These are phyloP conservation scores for Opisthocomus hoazin DNA, from an alignment of 2,113 vertebrate species.

Conservation along the genomic window DNA sequence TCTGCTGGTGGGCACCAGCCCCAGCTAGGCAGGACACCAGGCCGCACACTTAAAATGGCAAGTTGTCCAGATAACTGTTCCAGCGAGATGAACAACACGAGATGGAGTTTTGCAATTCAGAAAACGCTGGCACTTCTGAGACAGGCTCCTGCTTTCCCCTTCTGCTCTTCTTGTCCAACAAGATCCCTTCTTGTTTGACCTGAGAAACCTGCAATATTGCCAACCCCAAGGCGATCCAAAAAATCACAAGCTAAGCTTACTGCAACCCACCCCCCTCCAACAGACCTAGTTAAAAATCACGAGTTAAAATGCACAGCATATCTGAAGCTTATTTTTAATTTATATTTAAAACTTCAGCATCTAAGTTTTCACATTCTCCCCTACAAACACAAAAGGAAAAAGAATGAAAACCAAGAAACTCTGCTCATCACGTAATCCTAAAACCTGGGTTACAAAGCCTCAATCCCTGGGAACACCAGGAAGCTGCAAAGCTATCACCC, in stretches of 20 bases:
- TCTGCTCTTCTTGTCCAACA: conserved; percentile 42
- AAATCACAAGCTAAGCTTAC: background rate
- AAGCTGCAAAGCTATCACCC: background rate
- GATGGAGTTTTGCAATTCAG: conserved; percentile 32
- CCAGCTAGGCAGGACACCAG: rapidly evolving
- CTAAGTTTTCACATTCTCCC: background rate
- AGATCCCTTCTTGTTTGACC: conserved; percentile 35
- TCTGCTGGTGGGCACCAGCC: background rate
- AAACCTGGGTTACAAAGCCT: background rate
- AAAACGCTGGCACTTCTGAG: background rate
- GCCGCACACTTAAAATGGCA: rapidly evolving
- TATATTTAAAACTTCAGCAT: conserved; percentile 5
- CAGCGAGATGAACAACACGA: rapidly evolving
- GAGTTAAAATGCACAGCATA: background rate
- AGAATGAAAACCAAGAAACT: background rate
- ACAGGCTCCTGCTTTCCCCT: background rate
- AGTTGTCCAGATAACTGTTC: background rate
- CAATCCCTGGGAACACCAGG: rapidly evolving
- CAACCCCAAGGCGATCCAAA: background rate
- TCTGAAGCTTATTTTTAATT: conserved; percentile 4
- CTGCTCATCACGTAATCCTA: background rate
- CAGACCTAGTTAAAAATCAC: background rate
- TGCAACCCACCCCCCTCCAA: background rate
- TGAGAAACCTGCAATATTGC: conserved; percentile 50
- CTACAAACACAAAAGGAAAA: background rate